Base-by-base conservation (phyloP, 2,888 invertebrate species). In the Phasia obesa region DNA sequence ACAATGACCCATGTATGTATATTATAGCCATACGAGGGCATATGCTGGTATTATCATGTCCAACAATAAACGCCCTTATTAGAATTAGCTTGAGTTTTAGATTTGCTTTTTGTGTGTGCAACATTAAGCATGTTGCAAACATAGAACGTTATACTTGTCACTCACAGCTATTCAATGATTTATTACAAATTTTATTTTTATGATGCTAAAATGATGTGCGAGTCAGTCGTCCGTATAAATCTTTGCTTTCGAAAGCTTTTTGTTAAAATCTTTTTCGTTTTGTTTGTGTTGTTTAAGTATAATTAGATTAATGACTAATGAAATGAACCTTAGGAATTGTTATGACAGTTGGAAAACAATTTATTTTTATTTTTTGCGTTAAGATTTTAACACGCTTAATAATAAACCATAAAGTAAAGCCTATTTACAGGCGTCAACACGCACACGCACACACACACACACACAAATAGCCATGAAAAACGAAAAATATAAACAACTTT, bases 231-330 rank as follows among this genome's bases (percentile, higher is more conserved):
- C 21, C n/a, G 2, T 0, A 3, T 25, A 31, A 31, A 44, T 31
- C 13, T 31, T 64, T 64, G 6, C 47, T n/a, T 65, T 47, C 27
- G n/a, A 7, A 6, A 25, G 23, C 23, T 53, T 27, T 17, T 53
- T 35, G n/a, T 38, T 1, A 35, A 17, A 4, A 38, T 11, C n/a
- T 23, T 51, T 49, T 67, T 23, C 9, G 17, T 44, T 27, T 51
- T 69, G 21, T 51, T 35, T 31, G 38, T 47, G 3, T 17, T 13
- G 23, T 25, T 62, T 9, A 4, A 21, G 17, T 57, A 42, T 62
- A 76, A 70, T 81, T 75, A 71, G 59, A 53, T 75, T 75, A 59
- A 76, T 76, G 75, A 71, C 71, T 76, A 71, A 70, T 57, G 55
- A 75, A 81, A 75, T 64, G 57, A 55, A 62, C 35, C 69, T 80